Evolutionary conservation across 2,113 vertebrate genomes (phyloP), one percentile per base, ranked within the genome.

Genomic region (Pterophyllum scalare): DNA sequence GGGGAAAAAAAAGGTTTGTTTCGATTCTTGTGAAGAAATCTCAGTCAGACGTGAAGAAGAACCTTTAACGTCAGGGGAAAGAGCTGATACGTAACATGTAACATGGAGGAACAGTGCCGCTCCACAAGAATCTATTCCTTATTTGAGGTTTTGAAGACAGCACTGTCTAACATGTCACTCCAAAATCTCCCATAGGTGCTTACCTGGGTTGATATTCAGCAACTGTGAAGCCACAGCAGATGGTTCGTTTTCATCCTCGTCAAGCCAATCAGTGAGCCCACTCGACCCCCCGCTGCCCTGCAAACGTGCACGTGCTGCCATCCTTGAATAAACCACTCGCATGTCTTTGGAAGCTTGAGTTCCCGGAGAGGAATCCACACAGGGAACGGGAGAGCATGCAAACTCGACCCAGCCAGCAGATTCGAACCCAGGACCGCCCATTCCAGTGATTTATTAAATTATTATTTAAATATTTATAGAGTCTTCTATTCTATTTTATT

Each of bases 191-290:
- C 43, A 64, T 22, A 64, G 20, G 20, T 31, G 1, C 17, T 31
- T 14, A 28, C 28, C 26, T 17, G 14, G 58, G 3, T 59, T 59
- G 2, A 59, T 28, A 28, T 28, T 59, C 0, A 0, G 24, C 7
- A 17, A 59, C 3, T 28, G 58, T n/a, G 19, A n/a, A 61, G 19
- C 40, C 40, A 43, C 40, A 43, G 19, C 2, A 6, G 20, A 35
- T 35, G 10, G 31, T n/a, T 38, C 20, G 14, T 62, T 52, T 52
- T 38, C 20, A 62, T 35, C 59, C 0, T n/a, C 20, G 10, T 38
- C 33, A 0, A 13, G 14, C 13, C 13, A 14, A 43, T 43, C 40
- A 43, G 40, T 14, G 40, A n/a, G n/a, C n/a, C n/a, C n/a, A n/a
- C n/a, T n/a, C n/a, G n/a, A 40, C 38, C 38, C 38, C 38, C 38